Conservation (phyloP, 2,113 vertebrate species). For the Ophthalmotilapia sp. region DNA sequence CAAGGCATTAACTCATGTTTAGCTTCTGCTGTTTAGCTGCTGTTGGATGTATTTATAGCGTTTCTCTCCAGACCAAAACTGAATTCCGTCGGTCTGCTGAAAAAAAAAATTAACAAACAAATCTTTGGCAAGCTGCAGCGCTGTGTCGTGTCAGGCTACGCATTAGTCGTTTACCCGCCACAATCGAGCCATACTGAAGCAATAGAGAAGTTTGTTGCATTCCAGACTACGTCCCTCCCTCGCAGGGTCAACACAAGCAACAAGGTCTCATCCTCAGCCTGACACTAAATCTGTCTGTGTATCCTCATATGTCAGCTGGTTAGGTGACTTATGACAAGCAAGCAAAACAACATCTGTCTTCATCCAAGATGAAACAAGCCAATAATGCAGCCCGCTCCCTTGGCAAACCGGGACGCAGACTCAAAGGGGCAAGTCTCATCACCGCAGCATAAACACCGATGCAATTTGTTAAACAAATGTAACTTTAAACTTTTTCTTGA, state of each 20-base stretch:
- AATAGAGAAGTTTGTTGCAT: not conserved
- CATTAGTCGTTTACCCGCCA: not conserved
- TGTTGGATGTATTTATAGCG: slow-evolving; percentile 4
- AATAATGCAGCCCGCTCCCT: slow-evolving; percentile 16
- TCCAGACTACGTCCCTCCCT: not conserved
- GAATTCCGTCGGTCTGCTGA: not conserved
- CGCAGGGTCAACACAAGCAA: not conserved
- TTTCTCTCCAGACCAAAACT: not conserved
- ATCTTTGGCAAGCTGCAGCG: not conserved
- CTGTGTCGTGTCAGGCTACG: not conserved
- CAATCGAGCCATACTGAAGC: not conserved
- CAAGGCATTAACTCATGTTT: slow-evolving; percentile 11
- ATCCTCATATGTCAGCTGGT: slow-evolving; percentile 34
- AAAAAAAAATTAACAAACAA: slow-evolving; percentile 14
- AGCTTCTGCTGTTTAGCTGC: not conserved
- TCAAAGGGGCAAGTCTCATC: slow-evolving; percentile 7
- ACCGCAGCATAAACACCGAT: slow-evolving; percentile 41
- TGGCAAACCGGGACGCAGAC: slow-evolving; percentile 8
- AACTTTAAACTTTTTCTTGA: slow-evolving; percentile 32
- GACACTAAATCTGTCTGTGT: slow-evolving; percentile 35
- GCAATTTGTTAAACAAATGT: slow-evolving; percentile 49
- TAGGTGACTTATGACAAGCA: slow-evolving; percentile 40
- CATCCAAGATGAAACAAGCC: slow-evolving; percentile 41
- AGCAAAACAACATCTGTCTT: slow-evolving; percentile 56
- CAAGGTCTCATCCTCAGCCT: not conserved